Conservation (phyloP, 1,140 invertebrate species). For the Conopomorpha cramerella region DNA sequence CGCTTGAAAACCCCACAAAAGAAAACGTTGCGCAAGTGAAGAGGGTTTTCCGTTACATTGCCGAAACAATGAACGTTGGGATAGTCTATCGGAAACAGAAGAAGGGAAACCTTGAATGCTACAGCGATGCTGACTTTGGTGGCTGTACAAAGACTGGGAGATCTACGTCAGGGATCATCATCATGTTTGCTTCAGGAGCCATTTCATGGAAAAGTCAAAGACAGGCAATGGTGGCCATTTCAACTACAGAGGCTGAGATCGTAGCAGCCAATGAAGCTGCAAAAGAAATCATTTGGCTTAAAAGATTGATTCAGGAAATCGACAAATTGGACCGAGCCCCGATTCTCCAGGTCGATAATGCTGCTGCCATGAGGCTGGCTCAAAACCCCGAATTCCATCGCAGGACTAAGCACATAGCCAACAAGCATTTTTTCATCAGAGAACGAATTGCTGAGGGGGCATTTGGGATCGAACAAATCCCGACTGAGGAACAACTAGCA, state of each 20-base stretch:
- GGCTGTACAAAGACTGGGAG: slow-evolving; percentile 19
- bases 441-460: slow-evolving; percentile 13
- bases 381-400: slow-evolving; percentile 24
- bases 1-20: slow-evolving; percentile 26
- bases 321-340: slow-evolving; percentile 8
- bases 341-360: slow-evolving; percentile 14
- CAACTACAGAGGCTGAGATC: slow-evolving; percentile 50
- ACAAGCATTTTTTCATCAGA: slow-evolving; percentile 31
- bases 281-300: slow-evolving; percentile 37
- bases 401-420: slow-evolving; percentile 39
- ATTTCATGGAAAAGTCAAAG: slow-evolving; percentile 30
- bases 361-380: slow-evolving; percentile 17
- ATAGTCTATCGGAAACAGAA: not conserved
- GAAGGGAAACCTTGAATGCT: slow-evolving; percentile 14
- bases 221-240: slow-evolving; percentile 26
- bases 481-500: slow-evolving; percentile 3
- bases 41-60: slow-evolving; percentile 3
- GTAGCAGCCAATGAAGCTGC: slow-evolving; percentile 37
- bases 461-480: slow-evolving; percentile 1
- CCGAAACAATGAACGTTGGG: not conserved
- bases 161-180: slow-evolving; percentile 21
- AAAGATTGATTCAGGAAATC: slow-evolving; percentile 1
- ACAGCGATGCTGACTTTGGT: slow-evolving; percentile 31
- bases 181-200: slow-evolving; percentile 17
- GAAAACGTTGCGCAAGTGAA: slow-evolving; percentile 23